Evolutionary conservation across 2,888 invertebrate species (phyloP), one percentile per base, ranked within the genome.

Genomic region (Tridacna crocea): DNA sequence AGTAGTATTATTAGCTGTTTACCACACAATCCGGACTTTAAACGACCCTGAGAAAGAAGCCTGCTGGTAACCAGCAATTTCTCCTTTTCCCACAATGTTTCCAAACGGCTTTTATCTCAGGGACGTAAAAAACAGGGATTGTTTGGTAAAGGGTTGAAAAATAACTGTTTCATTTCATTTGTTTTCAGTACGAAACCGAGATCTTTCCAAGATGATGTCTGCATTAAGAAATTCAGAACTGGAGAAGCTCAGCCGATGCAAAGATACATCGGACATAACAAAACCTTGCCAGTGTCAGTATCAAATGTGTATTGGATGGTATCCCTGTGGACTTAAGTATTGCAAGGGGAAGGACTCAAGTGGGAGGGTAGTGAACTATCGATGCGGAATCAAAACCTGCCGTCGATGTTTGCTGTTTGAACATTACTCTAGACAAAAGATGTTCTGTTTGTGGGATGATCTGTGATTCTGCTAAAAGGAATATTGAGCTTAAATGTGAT

Each of bases 351-450:
- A 97, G 94, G 96, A 96, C 66, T 94, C 95, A 26, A 96, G 96
- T 88, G 96, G 96, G 93, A 96, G 95, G 95, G 96, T 96, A 10
- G 95, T 96, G 89, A 96, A 96, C 75, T 98, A 98, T 95, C 96
- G 98, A 75, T 99, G 99, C 94, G 99, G 99, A 87, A 99, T 99
- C 93, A 98, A 98, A 95, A 99, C 99, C 0, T 99, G 99, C 94
- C 96, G 97, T 91, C 97, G 97, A 94, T 98, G 98, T 95, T 97
- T 97, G 94, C 96, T 97, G 88, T 98, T 98, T 95, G 96, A 97
- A 89, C 98, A 97, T 95, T 97, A 97, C 94, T 97, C 97, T 84
- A 95, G 96, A 88, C 97, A 97, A 94, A 97, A 98, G 93, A 97
- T 97, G 93, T 96, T 96, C 91, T 97, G 97, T 95, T 95, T 97